Evolutionary conservation across 2,888 invertebrate genomes (phyloP), one percentile per base, ranked within the genome.

Genomic region (Pterostichus niger): DNA sequence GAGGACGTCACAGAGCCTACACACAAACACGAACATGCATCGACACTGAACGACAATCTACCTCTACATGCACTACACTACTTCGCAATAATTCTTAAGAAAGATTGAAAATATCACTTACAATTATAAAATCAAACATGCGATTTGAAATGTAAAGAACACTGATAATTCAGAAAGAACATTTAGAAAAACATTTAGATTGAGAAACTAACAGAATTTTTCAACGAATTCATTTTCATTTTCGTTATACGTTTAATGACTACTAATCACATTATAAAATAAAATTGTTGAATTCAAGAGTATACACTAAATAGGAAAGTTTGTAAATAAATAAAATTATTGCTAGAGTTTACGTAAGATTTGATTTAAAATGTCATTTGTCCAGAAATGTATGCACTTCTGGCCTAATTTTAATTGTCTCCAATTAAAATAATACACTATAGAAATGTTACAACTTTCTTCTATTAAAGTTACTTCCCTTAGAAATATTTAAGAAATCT

Each of bases 1-100:
- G 96, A 97, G 87, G 97, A 97, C 87, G 97, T 97, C 88, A 96
- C 96, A 87, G 97, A 97, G 90, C 96, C 96, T 93, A 89, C 84
- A 89, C 83, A 86, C 84, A 86, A 85, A 82, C 52, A 84, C 56
- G 64, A 76, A 68, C 76, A 77, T 77, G 77, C 77, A 77, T 59
- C 59, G 44, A 71, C 68, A 71, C 44, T 64, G 15, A 77, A 77
- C 52, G 24, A n/a, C 75, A n/a, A 35, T 11, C 64, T 64, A 64
- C 64, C 11, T 64, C 85, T 86, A 86, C 86, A 85, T 85, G 73
- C 73, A 73, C n/a, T 24, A 64, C 6, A 9, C 35, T 64, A 56
- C 13, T 11, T 49, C 13, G 13, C 56, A 17, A 56, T 15, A 17
- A 13, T 56, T 17, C 13, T 56, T 13, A 13, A 56, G 56, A 56